Percentiles rank a stretch among this genome's conserved stretches.
Conservation (phyloP, 2,888 invertebrate species). For the Sminthurides aquaticus region DNA sequence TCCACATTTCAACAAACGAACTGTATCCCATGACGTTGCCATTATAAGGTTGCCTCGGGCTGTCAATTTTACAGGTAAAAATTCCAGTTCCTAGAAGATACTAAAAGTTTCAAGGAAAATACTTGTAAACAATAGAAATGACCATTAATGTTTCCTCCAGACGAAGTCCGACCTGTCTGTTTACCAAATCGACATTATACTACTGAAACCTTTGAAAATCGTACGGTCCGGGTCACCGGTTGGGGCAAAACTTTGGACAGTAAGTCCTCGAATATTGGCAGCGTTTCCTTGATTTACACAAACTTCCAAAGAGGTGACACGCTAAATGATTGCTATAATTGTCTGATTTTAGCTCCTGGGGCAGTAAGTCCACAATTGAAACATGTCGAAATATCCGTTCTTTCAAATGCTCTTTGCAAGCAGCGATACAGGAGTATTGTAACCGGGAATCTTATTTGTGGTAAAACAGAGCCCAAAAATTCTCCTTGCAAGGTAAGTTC, state of each 20-base stretch:
- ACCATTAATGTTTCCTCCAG: slow-evolving; percentile 10
- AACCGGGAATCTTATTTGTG: slow-evolving; percentile 40
- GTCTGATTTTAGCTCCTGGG: slow-evolving; percentile 17
- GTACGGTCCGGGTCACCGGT: slow-evolving; percentile 37
- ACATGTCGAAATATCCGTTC: slow-evolving; percentile 35
- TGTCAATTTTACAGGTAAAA: slow-evolving; percentile 34
- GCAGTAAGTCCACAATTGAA: slow-evolving; percentile 35
- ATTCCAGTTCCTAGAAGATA: too few species aligned
- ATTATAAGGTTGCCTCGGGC: slow-evolving; percentile 34
- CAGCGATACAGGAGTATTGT: slow-evolving; percentile 36
- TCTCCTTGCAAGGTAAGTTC: slow-evolving; percentile 41
- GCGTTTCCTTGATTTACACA: too few species aligned
- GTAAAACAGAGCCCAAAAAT: slow-evolving; percentile 32
- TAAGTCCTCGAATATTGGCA: slow-evolving; percentile 17
- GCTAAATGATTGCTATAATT: too few species aligned
- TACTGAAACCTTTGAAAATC: slow-evolving; percentile 28
- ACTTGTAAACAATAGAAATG: too few species aligned
- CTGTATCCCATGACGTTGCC: slow-evolving; percentile 40
- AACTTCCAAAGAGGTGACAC: too few species aligned
- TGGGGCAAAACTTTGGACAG: slow-evolving; percentile 41
- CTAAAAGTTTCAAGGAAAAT: too few species aligned
- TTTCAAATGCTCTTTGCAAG: slow-evolving; percentile 36
- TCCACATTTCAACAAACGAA: slow-evolving; percentile 37
- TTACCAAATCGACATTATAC: slow-evolving; percentile 37
- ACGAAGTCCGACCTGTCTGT: slow-evolving; percentile 37